phyloP scores from a whole-genome alignment of 2,113 vertebrate genomes.

The Ginglymostoma cirratum region DNA sequence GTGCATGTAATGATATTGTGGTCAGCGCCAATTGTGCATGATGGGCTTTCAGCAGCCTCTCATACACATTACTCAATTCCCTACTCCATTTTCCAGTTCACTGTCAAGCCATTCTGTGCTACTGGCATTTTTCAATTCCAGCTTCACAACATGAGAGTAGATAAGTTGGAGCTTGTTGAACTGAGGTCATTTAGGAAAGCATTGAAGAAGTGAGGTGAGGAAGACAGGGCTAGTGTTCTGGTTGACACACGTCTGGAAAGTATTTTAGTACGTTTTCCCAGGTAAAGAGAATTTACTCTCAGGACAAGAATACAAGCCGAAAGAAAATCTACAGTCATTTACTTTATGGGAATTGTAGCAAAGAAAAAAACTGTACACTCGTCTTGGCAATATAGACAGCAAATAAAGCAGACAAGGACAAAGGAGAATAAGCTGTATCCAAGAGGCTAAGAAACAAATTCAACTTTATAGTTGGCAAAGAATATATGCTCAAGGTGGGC shows the following conservation, averaged over 20 bases:
- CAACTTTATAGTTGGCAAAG: background rate
- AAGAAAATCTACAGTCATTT: background rate
- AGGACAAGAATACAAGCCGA: background rate
- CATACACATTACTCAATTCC: background rate
- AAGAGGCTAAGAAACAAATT: background rate
- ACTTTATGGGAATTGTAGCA: background rate
- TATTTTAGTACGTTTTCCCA: background rate
- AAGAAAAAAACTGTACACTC: background rate
- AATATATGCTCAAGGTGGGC: background rate
- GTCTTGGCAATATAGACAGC: background rate
- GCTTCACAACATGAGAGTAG: background rate
- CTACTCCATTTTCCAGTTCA: background rate
- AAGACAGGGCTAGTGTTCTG: background rate
- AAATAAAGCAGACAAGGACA: background rate
- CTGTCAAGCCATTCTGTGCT: background rate
- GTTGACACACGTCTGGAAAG: background rate
- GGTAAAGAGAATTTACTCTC: background rate
- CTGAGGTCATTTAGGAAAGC: background rate
- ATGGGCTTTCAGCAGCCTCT: background rate
- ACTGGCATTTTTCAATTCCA: background rate
- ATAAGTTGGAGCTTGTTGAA: background rate
- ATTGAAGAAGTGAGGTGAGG: background rate
- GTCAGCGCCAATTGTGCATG: background rate
- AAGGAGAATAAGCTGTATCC: background rate
- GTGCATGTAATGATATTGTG: background rate